Evolutionary conservation across 2,113 vertebrate genomes (phyloP), one percentile per base, ranked within the genome.

Genomic region (Mustela nigripes): DNA sequence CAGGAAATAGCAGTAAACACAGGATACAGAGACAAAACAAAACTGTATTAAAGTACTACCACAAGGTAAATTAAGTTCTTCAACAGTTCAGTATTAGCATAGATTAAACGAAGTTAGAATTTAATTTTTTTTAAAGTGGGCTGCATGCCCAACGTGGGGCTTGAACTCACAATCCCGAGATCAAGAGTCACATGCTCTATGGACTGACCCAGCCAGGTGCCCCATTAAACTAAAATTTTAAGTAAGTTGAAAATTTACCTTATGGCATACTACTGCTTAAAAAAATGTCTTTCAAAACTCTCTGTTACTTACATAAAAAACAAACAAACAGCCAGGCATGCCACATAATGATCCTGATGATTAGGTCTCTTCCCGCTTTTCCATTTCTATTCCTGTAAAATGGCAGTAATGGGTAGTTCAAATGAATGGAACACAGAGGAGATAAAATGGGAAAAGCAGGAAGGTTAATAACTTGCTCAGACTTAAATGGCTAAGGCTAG

Each of bases 1-100:
- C 53, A 84, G n/a, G 58, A 56, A 96, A 94, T 28, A 86, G 79
- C 33, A 63, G n/a, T 58, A 92, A 92, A 84, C n/a, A 85, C 60
- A 88, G 50, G 12, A 26, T 18, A 84, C 24, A 9, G 56, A 79
- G 31, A 89, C 42, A 39, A 94, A 87, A 62, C 28, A 96, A 79
- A 94, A 71, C 63, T 82, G 39, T 45, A 83, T 6, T 15, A 79
- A 10, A 93, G 69, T 26, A 94, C 56, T 11, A 78, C 1, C 19
- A 1, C 7, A 91, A 93, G 50, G 26, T 84, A 81, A 94, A 89
- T 91, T 76, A 93, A 88, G 18, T 84, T 89, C 33, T 48, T 65
- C 16, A 71, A 48, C 4, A 82, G 45, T 56, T 79, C 12, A 65
- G 24, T 36, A 60, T 21, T 67, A 93, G 4, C 21, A 85, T 3